phyloP scores from a whole-genome alignment of 2,888 invertebrate genomes.

The Dexiosoma caninum region DNA sequence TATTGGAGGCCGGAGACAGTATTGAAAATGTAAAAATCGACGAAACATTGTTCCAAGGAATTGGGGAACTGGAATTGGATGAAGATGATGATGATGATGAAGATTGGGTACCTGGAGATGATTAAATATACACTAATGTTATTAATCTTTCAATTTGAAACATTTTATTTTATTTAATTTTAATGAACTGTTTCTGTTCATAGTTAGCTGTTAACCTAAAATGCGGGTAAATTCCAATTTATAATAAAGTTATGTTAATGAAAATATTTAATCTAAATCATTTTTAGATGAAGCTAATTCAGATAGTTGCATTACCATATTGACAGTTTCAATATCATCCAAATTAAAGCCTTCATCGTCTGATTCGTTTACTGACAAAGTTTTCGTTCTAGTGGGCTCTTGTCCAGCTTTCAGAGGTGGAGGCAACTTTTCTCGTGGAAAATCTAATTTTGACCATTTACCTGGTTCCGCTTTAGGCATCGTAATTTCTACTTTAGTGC shows the following conservation, averaged over 20 bases:
- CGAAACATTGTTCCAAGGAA: slow-evolving; percentile 93
- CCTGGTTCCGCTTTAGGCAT: slow-evolving; percentile 91
- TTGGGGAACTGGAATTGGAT: slow-evolving; percentile 86
- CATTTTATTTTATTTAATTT: slow-evolving; percentile 25
- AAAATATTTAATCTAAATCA: slow-evolving; percentile 66
- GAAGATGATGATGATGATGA: slow-evolving; percentile 79
- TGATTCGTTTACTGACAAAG: slow-evolving; percentile 65
- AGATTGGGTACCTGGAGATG: slow-evolving; percentile 80
- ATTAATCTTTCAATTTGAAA: slow-evolving; percentile 1
- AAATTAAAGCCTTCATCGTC: slow-evolving; percentile 85
- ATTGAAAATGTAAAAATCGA: slow-evolving; percentile 88
- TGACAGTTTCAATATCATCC: slow-evolving; percentile 82
- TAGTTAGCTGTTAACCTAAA: neutral
- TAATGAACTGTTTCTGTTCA: slow-evolving; percentile 29
- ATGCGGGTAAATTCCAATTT: neutral
- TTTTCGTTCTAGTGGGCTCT: neutral
- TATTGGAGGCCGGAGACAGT: slow-evolving; percentile 86
- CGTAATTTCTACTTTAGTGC: slow-evolving; percentile 95
- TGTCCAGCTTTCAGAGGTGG: slow-evolving; percentile 49
- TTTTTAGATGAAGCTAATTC: slow-evolving; percentile 69
- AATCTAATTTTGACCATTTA: slow-evolving; percentile 88
- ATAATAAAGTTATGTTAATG: neutral
- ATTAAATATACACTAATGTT: slow-evolving; percentile 37
- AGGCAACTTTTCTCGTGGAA: slow-evolving; percentile 78
- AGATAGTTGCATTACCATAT: slow-evolving; percentile 68